phyloP scores from a whole-genome alignment of 2,797 vertebrate species.

The Enteromius mattozi region DNA sequence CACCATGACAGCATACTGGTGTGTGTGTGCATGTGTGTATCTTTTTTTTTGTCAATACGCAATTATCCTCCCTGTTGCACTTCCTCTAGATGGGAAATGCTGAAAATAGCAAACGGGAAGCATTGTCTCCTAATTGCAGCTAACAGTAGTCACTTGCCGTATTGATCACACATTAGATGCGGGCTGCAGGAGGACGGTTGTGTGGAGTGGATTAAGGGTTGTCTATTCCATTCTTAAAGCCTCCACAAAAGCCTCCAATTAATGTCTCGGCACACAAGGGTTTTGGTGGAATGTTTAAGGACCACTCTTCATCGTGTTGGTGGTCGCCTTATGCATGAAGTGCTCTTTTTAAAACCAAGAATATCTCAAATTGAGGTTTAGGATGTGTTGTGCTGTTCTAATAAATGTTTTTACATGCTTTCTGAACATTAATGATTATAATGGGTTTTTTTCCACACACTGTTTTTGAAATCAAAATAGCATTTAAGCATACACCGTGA shows the following conservation, averaged over 20 bases:
- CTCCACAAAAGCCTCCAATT: constrained; percentile 57
- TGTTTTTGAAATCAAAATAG: not conserved
- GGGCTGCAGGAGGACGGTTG: constrained; percentile 44
- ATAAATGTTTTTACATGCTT: not conserved
- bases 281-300: constrained; percentile 52
- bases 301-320: constrained; percentile 33
- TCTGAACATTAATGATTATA: not conserved
- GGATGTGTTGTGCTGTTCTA: not conserved
- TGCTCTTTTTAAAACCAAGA: constrained; percentile 11
- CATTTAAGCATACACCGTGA: constrained; percentile 8
- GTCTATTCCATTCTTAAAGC: constrained; percentile 56
- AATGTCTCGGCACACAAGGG: constrained; percentile 47
- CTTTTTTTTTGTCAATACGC: constrained; percentile 80
- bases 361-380: not conserved
- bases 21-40: constrained; percentile 50
- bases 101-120: constrained; percentile 70
- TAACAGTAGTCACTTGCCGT: constrained; percentile 68
- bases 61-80: constrained; percentile 77
- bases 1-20: constrained; percentile 72
- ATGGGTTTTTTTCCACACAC: not conserved
- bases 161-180: constrained; percentile 72
- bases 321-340: not conserved
- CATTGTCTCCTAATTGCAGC: constrained; percentile 78
- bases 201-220: constrained; percentile 59
- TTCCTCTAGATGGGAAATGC: constrained; percentile 64